A percentile compares a stretch with the other conserved stretches of the same genome.
phyloP scores from a whole-genome alignment of 1,140 invertebrate species.

The Bacillus rossius region DNA sequence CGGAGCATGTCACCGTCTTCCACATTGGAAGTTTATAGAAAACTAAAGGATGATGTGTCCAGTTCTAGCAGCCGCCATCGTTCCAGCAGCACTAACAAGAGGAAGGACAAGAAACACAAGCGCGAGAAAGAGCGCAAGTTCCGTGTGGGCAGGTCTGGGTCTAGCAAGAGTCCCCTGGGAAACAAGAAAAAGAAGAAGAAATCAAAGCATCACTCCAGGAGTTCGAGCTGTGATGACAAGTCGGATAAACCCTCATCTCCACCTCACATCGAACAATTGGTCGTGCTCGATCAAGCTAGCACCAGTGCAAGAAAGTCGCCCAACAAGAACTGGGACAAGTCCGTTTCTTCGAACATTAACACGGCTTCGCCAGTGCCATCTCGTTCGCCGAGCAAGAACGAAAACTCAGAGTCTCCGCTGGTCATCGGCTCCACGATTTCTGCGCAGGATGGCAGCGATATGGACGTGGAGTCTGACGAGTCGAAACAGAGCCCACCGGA shows the following conservation, averaged over 20 bases:
- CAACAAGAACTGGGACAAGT: too few relatives aligned
- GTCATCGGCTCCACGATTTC: background rate
- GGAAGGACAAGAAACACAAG: slow-evolving; percentile 55
- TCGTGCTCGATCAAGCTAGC: slow-evolving; percentile 29
- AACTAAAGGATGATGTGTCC: slow-evolving; percentile 7
- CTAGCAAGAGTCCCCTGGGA: slow-evolving; percentile 39
- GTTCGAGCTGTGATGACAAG: slow-evolving; percentile 45
- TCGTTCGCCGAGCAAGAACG: slow-evolving; percentile 2
- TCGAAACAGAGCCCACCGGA: slow-evolving; percentile 18
- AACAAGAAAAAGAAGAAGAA: slow-evolving; percentile 63
- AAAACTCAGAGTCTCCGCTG: slow-evolving; percentile 27
- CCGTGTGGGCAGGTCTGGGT: slow-evolving; percentile 34
- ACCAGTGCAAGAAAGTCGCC: too few relatives aligned
- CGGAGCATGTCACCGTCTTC: slow-evolving; percentile 7
- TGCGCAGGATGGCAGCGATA: slow-evolving; percentile 31
- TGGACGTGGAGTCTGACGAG: slow-evolving; percentile 37
- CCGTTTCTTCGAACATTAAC: too few relatives aligned
- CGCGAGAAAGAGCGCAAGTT: slow-evolving; percentile 55
- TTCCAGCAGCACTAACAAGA: slow-evolving; percentile 9
- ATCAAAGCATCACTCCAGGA: slow-evolving; percentile 56
- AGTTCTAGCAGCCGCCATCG: background rate
- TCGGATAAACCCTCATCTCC: background rate
- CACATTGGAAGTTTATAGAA: slow-evolving; percentile 9
- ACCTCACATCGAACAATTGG: slow-evolving; percentile 21
- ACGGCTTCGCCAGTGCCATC: too few relatives aligned